Evolutionary conservation across 2,113 vertebrate species (phyloP).

Genomic region (Lepus timidus): DNA sequence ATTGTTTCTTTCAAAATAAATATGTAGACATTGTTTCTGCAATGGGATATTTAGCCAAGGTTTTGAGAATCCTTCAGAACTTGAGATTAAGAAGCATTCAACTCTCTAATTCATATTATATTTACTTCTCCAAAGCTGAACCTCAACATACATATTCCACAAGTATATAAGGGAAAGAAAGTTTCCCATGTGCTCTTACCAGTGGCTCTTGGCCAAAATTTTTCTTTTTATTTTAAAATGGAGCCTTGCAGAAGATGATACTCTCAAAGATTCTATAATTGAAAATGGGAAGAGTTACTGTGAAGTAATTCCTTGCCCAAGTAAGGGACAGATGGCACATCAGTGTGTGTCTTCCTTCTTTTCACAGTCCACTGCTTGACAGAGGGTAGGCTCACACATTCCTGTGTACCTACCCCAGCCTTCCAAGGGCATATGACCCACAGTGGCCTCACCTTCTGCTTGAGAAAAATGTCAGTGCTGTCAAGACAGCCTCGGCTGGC

Average conservation of each 20-base stretch:
- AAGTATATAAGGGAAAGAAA: neutral
- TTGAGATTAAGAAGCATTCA: conserved; percentile 37
- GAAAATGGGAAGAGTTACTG: conserved; percentile 17
- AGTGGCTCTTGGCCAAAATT: neutral
- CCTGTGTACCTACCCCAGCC: neutral
- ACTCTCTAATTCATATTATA: neutral
- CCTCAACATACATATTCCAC: neutral
- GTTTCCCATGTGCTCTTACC: neutral
- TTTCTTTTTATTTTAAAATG: conserved; percentile 16
- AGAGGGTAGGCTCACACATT: neutral
- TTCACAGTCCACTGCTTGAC: neutral
- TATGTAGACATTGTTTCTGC: neutral
- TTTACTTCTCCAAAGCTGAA: neutral
- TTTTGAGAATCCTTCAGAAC: neutral
- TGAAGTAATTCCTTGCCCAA: neutral
- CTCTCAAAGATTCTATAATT: neutral
- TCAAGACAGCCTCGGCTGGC: neutral
- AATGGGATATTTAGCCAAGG: neutral
- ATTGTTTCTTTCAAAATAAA: neutral
- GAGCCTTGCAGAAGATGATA: neutral
- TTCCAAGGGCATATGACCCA: neutral
- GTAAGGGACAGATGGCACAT: neutral
- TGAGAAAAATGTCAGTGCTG: neutral
- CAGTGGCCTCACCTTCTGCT: neutral
- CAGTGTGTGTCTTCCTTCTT: neutral